These are phyloP conservation scores for Sus cebifrons DNA, from an alignment of 2,797 vertebrate genomes.

Conservation along the genomic window DNA sequence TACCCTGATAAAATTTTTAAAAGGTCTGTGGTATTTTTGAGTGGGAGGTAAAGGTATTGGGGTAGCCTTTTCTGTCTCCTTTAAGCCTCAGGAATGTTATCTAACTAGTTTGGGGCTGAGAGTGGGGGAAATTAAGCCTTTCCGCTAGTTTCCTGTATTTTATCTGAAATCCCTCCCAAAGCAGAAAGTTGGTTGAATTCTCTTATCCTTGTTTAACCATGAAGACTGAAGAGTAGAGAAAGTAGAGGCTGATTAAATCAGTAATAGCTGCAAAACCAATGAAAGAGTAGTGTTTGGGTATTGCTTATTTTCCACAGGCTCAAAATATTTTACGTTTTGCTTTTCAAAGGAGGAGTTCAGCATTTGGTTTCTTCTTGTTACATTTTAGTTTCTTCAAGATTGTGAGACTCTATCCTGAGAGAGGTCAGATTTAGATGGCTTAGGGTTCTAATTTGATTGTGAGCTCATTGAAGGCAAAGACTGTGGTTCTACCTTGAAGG, in stretches of 20 bases:
- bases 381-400: not conserved
- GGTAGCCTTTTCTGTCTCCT: not conserved
- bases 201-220: not conserved
- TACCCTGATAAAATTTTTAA: not conserved
- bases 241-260: not conserved
- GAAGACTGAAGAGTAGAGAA: not conserved
- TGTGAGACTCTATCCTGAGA: not conserved
- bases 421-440: not conserved
- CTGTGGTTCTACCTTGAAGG: not conserved
- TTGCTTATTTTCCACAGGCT: constrained; percentile 1
- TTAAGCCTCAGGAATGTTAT: constrained; percentile 1
- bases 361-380: not conserved
- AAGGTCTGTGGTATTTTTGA: constrained; percentile 33
- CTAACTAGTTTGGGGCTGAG: not conserved
- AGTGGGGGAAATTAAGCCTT: not conserved
- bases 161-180: not conserved
- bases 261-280: not conserved
- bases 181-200: not conserved
- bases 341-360: not conserved
- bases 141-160: not conserved
- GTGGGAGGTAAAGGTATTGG: not conserved
- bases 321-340: not conserved
- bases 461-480: not conserved
- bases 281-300: not conserved
- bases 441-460: not conserved